Percentiles rank a stretch among this genome's conserved stretches.
Evolutionary conservation across 2,113 vertebrate species (phyloP).

Genomic region (Solenodon paradoxus): DNA sequence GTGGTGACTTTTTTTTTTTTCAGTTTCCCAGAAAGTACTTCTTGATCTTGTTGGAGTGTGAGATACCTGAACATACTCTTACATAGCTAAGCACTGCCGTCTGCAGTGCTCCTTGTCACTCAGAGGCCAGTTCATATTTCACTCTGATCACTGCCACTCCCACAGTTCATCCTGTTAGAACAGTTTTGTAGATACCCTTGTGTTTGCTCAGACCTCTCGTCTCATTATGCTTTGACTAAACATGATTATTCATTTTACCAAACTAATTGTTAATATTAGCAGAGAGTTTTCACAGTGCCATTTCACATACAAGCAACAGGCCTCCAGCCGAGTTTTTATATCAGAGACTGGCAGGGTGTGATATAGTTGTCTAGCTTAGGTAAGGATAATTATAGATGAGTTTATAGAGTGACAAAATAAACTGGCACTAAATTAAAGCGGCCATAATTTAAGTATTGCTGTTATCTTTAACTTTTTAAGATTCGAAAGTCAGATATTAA

Average conservation of each 20-base stretch:
- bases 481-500: neutral
- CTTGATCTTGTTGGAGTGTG: neutral
- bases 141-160: neutral
- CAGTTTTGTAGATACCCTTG: neutral
- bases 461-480: neutral
- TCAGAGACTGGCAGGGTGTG: too few species aligned
- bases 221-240: neutral
- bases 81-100: accelerated
- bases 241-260: neutral
- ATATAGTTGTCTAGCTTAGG: neutral
- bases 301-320: neutral
- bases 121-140: neutral
- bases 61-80: neutral
- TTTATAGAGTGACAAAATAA: neutral
- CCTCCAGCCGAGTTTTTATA: neutral
- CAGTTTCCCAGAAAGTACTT: neutral
- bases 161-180: neutral
- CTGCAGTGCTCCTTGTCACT: neutral
- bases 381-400: neutral
- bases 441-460: neutral
- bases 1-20: neutral
- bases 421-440: neutral
- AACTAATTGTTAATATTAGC: neutral
- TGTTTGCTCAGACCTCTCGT: neutral
- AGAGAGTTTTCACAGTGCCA: neutral